Evolutionary conservation across 2,797 vertebrate genomes (phyloP), one percentile per base, ranked within the genome.

Genomic region (Moxostoma hubbsi): DNA sequence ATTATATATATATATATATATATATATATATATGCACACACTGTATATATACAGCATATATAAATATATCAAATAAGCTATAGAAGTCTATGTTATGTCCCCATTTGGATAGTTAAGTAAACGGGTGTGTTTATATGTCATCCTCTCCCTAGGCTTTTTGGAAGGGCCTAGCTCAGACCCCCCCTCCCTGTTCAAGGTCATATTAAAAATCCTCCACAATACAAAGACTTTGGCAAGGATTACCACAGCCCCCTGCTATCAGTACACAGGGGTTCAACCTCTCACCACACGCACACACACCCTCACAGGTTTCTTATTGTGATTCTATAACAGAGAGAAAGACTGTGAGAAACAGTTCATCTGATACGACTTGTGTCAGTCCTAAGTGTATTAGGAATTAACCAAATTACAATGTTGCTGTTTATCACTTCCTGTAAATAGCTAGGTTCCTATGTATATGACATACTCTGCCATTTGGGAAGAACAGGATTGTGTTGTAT

Each of bases 201-300:
- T 45, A 64, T 75, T 51, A 62, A 63, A 57, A 73, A 4, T 71
- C 62, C n/a, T 80, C 5, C 16, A 5, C 49, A 87, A 85, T 85
- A 93, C 92, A 94, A 93, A 95, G 92, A 92, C 88, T 88, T 91
- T 90, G 91, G 92, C 90, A 91, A 73, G 89, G 87, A 92, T 86
- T 91, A 93, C 88, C 90, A 86, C 91, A 88, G 90, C 90, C 91
- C 87, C 91, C 92, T 91, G 88, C 87, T 88, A 93, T 87, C 91
- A 93, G 90, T 91, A 92, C 90, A 92, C 90, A 92, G 89, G 90
- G 91, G 91, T 93, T 93, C 61, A 63, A 63, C 62, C 36, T 46
- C 62, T 13, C 62, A 46, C 12, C 62, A 46, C 43, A 64, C 53
- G 43, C 55, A 50, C 77, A 45, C 58, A 78, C 58, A 78, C 59